Percentiles rank a stretch among this genome's conserved stretches.
Evolutionary conservation across 2,888 invertebrate species (phyloP).

Genomic region (Scaptomyza flava): DNA sequence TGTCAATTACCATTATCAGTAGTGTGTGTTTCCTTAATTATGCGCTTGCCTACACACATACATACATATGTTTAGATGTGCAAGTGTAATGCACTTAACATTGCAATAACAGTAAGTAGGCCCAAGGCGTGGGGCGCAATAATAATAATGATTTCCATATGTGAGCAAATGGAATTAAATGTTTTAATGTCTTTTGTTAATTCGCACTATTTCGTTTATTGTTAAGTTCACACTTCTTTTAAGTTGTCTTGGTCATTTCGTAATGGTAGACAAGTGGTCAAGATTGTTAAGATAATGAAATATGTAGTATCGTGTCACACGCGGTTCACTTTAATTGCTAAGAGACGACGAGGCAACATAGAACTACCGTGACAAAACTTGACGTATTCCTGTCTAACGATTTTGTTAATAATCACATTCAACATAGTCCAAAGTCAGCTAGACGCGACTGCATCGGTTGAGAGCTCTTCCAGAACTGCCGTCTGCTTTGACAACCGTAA

Average conservation of each 20-base stretch:
- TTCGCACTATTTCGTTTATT: not conserved
- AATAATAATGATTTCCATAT: constrained; percentile 1
- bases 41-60: not conserved
- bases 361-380: constrained; percentile 40
- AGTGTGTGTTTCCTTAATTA: constrained; percentile 12
- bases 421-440: constrained; percentile 15
- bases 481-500: constrained; percentile 50
- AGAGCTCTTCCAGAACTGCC: constrained; percentile 70
- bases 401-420: constrained; percentile 26
- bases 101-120: constrained; percentile 15
- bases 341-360: not conserved
- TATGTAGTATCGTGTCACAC: not conserved
- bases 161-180: not conserved
- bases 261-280: not conserved
- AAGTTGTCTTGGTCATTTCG: not conserved
- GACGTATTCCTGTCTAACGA: constrained; percentile 24
- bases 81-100: constrained; percentile 14
- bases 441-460: constrained; percentile 68
- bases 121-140: not conserved
- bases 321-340: constrained; percentile 7
- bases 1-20: constrained; percentile 49
- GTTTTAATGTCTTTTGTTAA: not conserved
- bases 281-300: constrained; percentile 1
- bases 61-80: not conserved
- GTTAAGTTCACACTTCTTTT: not conserved